Evolutionary conservation across 2,888 invertebrate species (phyloP), one percentile per base, ranked within the genome.

Genomic region (Andrena bucephala): DNA sequence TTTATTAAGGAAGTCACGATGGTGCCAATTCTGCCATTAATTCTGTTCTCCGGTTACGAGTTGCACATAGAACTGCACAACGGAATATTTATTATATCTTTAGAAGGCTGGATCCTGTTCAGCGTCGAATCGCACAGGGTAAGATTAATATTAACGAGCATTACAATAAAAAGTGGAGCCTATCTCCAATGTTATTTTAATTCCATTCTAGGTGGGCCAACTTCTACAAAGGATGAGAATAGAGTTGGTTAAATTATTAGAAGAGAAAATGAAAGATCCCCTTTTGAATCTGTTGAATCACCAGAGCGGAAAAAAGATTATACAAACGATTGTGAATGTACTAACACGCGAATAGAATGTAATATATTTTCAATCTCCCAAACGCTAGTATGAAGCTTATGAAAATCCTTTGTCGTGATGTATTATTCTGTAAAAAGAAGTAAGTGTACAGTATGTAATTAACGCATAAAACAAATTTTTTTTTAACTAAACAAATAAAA

Each of bases 201-300:
- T 42, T 42, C 13, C 13, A 16, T 16, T 16, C 0, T 42, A 96
- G 96, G 95, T 97, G n/a, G 97, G 97, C 0, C 97, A 97, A 95
- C 96, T 97, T 95, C 94, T 97, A 68, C 97, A 97, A 94, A 96
- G 96, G 70, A 96, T 98, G 89, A 95, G 98, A 85, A 94, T 95
- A 8, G 98, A 98, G 92, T 94, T 98, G 36, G 95, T 97, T 77
- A 96, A 96, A 90, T 94, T 98, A 82, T 94, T 98, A 78, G 97
- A 97, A 93, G 96, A 97, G 91, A 98, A 98, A 94, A 98, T 98
- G 87, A 96, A 96, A 87, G 97, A 97, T 92, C 98, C 98, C 0
- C 95, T 96, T 78, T 91, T 96, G 66, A 96, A 97, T 91, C 95
- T 96, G 76, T 91, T 96, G 67, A 96, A 97, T 91, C 96, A 97